Conservation (phyloP, 2,113 vertebrate species). For the Nannospalax galili region DNA sequence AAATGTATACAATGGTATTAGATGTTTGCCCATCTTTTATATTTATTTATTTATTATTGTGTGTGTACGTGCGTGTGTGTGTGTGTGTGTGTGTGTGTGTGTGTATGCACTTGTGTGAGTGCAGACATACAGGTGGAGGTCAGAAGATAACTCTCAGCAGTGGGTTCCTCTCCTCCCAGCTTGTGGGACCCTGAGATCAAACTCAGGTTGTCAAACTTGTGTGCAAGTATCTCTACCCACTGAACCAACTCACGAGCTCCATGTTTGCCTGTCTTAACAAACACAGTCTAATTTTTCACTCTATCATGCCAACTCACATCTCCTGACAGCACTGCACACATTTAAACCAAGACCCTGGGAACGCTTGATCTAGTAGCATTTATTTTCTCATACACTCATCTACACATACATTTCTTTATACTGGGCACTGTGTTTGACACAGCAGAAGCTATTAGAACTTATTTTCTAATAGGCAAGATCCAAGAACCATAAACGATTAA, state of each 20-base stretch:
- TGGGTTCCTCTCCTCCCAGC: background rate
- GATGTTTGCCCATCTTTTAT: background rate
- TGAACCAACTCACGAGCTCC: background rate
- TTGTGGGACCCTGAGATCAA: background rate
- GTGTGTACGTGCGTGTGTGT: too few species aligned
- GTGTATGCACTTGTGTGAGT: background rate
- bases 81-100: background rate
- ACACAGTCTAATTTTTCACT: background rate
- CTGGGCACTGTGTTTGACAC: background rate
- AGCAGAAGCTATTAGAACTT: background rate
- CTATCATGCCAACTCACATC: background rate
- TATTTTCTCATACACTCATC: background rate
- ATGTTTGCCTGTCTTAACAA: background rate
- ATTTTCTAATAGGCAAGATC: background rate
- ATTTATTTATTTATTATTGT: rapidly evolving
- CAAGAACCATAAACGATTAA: background rate
- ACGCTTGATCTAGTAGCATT: background rate
- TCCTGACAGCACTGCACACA: background rate
- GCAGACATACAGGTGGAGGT: background rate
- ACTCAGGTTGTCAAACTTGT: background rate
- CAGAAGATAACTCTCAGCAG: too few species aligned
- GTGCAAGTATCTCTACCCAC: background rate
- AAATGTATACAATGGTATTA: background rate
- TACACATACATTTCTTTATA: background rate
- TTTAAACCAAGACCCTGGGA: background rate